These are phyloP conservation scores for cattle (Bos taurus) DNA, from an alignment of 2,113 vertebrate species.

Conservation along the genomic window DNA sequence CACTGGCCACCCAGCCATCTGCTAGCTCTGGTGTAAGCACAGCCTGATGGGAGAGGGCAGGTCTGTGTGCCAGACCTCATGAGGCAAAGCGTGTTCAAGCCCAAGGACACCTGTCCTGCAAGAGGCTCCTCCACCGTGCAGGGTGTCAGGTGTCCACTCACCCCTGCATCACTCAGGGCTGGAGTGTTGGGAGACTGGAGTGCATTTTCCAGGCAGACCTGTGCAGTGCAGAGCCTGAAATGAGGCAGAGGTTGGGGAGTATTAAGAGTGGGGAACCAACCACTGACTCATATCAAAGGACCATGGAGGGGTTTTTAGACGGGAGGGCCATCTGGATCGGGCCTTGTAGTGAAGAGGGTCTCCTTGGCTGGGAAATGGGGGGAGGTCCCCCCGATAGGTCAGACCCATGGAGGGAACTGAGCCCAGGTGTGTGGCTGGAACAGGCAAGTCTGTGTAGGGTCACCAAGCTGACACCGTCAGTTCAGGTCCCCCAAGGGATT, in stretches of 20 bases:
- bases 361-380: neutral
- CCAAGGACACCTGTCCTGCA: accelerated
- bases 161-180: neutral
- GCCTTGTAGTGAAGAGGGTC: neutral
- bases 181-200: neutral
- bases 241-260: neutral
- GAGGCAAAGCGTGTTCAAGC: neutral
- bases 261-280: neutral
- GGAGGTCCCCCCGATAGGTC: accelerated
- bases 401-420: neutral
- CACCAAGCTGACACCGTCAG: too few species aligned
- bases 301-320: neutral
- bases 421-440: neutral
- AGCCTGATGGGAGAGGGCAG: neutral
- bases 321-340: accelerated
- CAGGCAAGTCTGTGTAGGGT: neutral
- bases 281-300: too few species aligned
- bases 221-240: neutral
- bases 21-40: accelerated
- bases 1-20: neutral
- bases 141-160: too few species aligned
- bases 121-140: neutral
- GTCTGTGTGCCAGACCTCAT: neutral
- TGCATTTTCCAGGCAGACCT: neutral
- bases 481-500: too few species aligned